Percentiles rank a stretch among this genome's conserved stretches.
Evolutionary conservation across 1,140 invertebrate genomes (phyloP).

Genomic region (Papilio aristodemus): DNA sequence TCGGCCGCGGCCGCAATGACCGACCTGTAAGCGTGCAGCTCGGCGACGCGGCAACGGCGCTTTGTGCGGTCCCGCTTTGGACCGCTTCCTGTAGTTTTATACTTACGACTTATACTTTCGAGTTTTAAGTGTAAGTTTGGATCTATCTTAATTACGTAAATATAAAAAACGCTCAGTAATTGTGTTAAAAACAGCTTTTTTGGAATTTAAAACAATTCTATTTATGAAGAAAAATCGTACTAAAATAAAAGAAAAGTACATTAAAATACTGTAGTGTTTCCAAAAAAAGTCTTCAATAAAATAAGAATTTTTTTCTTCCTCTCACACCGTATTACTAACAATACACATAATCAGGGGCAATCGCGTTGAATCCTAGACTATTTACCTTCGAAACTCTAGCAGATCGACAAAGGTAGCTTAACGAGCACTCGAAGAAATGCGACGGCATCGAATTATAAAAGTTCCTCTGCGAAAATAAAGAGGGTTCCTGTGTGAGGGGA

Average conservation of each 20-base stretch:
- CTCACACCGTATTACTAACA: conserved; percentile 44
- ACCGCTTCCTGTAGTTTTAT: conserved; percentile 9
- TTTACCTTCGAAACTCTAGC: conserved; percentile 47
- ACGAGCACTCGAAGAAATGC: conserved; percentile 44
- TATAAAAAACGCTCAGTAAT: background rate
- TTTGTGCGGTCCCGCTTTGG: background rate
- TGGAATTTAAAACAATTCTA: too few species aligned
- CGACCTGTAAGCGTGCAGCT: conserved; percentile 46
- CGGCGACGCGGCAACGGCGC: conserved; percentile 7
- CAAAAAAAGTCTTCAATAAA: background rate
- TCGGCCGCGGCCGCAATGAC: too few species aligned
- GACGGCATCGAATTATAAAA: conserved; percentile 51
- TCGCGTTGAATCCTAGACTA: conserved; percentile 45
- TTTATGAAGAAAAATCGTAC: too few species aligned
- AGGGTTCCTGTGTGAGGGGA: conserved; percentile 26
- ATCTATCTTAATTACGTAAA: background rate
- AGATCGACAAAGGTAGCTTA: conserved; percentile 54
- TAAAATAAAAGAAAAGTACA: background rate
- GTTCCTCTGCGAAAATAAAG: conserved; percentile 47
- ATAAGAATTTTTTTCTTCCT: conserved; percentile 24
- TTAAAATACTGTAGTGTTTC: background rate
- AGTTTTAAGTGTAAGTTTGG: conserved; percentile 24
- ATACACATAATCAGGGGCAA: conserved; percentile 50
- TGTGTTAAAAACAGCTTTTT: background rate
- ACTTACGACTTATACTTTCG: background rate